Evolutionary conservation across 2,113 vertebrate genomes (phyloP).

Genomic region (Buteo buteo): DNA sequence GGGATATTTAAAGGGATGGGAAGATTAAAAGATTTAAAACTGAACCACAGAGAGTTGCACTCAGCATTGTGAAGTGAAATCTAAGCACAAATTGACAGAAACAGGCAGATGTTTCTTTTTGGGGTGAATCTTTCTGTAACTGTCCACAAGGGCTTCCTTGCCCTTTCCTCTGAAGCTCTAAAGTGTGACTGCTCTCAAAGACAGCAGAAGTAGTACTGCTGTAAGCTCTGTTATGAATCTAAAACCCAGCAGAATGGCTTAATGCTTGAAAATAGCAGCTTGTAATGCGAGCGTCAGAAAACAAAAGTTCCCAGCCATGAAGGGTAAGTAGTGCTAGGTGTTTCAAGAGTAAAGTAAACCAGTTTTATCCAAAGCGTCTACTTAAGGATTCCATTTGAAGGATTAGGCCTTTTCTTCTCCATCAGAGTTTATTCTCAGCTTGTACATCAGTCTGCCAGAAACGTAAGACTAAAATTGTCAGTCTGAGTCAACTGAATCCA

Average conservation of each 20-base stretch:
- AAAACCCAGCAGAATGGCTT: background rate
- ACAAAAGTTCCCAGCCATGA: background rate
- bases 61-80: background rate
- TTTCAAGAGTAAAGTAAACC: background rate
- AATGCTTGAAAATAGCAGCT: background rate
- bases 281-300: background rate
- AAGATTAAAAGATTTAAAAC: constrained; percentile 30
- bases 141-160: constrained; percentile 5
- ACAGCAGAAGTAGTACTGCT: background rate
- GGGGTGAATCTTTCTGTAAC: background rate
- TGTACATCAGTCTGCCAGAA: background rate
- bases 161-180: background rate
- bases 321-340: background rate
- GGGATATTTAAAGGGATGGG: background rate
- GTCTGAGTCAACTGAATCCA: background rate
- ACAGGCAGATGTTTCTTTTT: background rate
- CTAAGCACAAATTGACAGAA: constrained; percentile 8
- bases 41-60: background rate
- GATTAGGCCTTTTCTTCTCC: background rate
- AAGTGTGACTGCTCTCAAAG: background rate
- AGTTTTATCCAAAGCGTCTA: background rate
- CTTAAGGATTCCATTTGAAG: background rate
- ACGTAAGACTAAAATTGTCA: background rate
- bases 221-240: background rate
- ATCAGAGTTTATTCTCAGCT: background rate